Percentiles rank a stretch among this genome's conserved stretches.
Evolutionary conservation across 2,113 vertebrate genomes (phyloP).

Genomic region (Macaca fascicularis): T2T-MFA8v1.1 NC_088389.1:74465001-74465500

Average conservation of each 20-base stretch:
- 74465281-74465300: neutral
- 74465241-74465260: neutral
- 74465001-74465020: neutral
- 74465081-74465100: neutral
- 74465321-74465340: too few species aligned
- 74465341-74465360: fast-evolving
- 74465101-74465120: neutral
- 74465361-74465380: too few species aligned
- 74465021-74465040: constrained; percentile 6
- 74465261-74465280: constrained; percentile 26
- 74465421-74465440: too few species aligned
- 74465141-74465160: neutral
- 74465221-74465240: neutral
- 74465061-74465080: neutral
- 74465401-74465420: too few species aligned
- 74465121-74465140: neutral
- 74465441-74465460: fast-evolving
- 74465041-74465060: constrained; percentile 37
- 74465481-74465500: too few species aligned
- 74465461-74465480: too few species aligned
- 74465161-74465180: constrained; percentile 9
- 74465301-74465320: too few species aligned
- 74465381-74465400: too few species aligned
- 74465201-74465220: constrained; percentile 23
- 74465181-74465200: neutral